These are phyloP conservation scores for Meteorus sp. DNA, from an alignment of 1,140 invertebrate species.

Conservation along the genomic window DNA sequence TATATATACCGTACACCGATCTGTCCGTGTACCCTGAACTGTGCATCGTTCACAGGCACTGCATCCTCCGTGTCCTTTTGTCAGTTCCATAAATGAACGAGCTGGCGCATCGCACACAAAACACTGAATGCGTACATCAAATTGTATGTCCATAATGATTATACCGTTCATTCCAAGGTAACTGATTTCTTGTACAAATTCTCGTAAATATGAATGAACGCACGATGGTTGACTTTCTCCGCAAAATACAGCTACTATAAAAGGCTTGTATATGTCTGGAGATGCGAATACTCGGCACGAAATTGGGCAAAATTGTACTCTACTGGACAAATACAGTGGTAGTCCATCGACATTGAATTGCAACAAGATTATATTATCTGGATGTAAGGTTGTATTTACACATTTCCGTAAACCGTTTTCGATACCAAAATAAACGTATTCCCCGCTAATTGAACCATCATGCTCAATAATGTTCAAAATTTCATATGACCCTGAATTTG, in stretches of 20 bases:
- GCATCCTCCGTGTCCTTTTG: background rate
- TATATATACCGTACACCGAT: slow-evolving; percentile 22
- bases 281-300: slow-evolving; percentile 19
- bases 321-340: slow-evolving; percentile 18
- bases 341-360: slow-evolving; percentile 28
- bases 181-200: slow-evolving; percentile 28
- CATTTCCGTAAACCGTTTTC: slow-evolving; percentile 11
- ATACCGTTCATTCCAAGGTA: slow-evolving; percentile 19
- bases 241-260: slow-evolving; percentile 23
- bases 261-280: slow-evolving; percentile 24
- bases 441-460: background rate
- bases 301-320: slow-evolving; percentile 29
- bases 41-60: slow-evolving; percentile 20
- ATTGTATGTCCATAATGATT: slow-evolving; percentile 9
- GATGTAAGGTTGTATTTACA: slow-evolving; percentile 21
- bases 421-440: slow-evolving; percentile 25
- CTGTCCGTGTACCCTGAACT: slow-evolving; percentile 3
- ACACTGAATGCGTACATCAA: slow-evolving; percentile 15
- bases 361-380: slow-evolving; percentile 8
- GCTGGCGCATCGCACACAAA: slow-evolving; percentile 30
- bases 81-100: slow-evolving; percentile 21
- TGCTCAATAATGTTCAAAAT: slow-evolving; percentile 17
- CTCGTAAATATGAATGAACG: slow-evolving; percentile 14
- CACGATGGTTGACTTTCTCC: slow-evolving; percentile 18
- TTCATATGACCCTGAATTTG: slow-evolving; percentile 13